Conservation (phyloP, 64 coral and sea anemone species). For the Montipora efflorescens region DNA sequence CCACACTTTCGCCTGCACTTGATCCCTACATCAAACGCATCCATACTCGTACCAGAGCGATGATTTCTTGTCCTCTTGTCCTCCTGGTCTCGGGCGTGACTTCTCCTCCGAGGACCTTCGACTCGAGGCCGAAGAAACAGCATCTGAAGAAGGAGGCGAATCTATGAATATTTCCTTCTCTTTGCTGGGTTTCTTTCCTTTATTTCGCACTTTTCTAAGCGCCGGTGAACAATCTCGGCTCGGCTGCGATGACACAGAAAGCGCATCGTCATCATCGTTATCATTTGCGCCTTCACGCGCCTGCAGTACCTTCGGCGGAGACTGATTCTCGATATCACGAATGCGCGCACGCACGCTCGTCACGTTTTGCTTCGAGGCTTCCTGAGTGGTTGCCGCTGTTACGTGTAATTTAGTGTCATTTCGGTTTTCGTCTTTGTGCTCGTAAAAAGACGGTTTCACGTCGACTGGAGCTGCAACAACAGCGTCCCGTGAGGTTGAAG, state of each 20-base stretch:
- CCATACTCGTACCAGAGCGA: constrained; percentile 44
- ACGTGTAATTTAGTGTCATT: constrained; percentile 11
- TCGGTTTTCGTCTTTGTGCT: constrained; percentile 29
- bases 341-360: constrained; percentile 20
- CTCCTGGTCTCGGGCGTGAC: constrained; percentile 5
- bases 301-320: not conserved
- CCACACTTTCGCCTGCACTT: not conserved
- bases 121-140: not conserved
- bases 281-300: not conserved
- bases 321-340: constrained; percentile 12
- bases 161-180: constrained; percentile 42
- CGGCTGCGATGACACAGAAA: constrained; percentile 4
- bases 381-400: not conserved
- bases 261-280: not conserved
- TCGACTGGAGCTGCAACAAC: not conserved
- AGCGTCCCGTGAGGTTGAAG: not conserved
- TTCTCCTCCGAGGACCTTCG: constrained; percentile 9
- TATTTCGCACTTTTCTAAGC: not conserved
- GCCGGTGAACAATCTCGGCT: constrained; percentile 30
- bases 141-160: not conserved
- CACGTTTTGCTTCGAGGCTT: constrained; percentile 6
- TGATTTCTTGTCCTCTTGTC: constrained; percentile 24
- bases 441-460: constrained; percentile 2
- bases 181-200: constrained; percentile 18
- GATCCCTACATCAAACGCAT: constrained; percentile 4